Conservation (phyloP, 2,888 invertebrate species). For the Ochropleura leucogaster region DNA sequence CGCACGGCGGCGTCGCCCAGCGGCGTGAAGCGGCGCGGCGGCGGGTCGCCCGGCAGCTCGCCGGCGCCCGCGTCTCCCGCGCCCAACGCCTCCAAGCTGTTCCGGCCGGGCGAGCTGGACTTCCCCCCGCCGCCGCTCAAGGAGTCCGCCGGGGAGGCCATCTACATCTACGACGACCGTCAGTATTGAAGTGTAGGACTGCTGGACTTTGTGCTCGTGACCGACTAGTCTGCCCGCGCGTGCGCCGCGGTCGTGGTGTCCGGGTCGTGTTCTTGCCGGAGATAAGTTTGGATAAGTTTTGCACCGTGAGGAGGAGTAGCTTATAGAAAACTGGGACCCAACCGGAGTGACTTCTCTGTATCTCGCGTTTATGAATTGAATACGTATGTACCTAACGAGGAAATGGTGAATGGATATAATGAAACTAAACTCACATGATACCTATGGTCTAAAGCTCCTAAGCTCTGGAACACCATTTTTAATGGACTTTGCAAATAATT, state of each 20-base stretch:
- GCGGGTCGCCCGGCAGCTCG: constrained; percentile 83
- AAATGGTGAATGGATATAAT: constrained; percentile 59
- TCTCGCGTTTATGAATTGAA: constrained; percentile 63
- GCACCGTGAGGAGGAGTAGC: constrained; percentile 73
- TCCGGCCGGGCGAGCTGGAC: constrained; percentile 85
- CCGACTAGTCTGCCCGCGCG: constrained; percentile 68
- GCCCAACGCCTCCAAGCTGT: constrained; percentile 88
- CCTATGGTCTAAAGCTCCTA: constrained; percentile 61
- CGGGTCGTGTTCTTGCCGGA: constrained; percentile 66
- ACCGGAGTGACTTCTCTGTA: constrained; percentile 76
- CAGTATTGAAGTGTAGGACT: constrained; percentile 80
- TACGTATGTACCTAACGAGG: constrained; percentile 64
- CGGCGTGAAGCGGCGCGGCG: constrained; percentile 87
- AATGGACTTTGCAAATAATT: constrained; percentile 73
- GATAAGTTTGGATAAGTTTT: constrained; percentile 51
- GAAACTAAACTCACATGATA: constrained; percentile 56
- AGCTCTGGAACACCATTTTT: constrained; percentile 60
- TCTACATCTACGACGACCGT: constrained; percentile 89
- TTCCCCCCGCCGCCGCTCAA: constrained; percentile 89
- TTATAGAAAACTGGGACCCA: constrained; percentile 82
- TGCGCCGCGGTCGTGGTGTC: constrained; percentile 48
- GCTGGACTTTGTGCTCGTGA: constrained; percentile 63
- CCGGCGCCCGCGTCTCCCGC: constrained; percentile 88
- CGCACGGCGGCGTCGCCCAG: constrained; percentile 86
- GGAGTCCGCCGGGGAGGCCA: constrained; percentile 93